A percentile compares a stretch with the other conserved stretches of the same genome.
Conservation (phyloP, 2,113 vertebrate species). For the Callipepla californica region DNA sequence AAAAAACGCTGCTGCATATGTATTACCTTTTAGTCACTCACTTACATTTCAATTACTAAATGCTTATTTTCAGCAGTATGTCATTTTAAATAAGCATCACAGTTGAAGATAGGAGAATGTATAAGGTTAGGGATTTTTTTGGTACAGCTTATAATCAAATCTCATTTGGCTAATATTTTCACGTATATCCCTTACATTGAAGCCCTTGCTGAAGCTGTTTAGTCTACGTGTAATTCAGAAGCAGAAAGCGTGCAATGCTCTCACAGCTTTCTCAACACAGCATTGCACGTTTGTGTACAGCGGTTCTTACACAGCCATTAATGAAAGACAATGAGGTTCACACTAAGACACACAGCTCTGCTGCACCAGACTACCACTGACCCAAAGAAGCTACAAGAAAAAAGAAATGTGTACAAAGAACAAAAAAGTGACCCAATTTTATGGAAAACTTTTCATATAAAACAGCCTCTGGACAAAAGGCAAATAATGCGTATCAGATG, state of each 20-base stretch:
- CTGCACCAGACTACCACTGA: neutral
- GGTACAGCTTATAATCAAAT: neutral
- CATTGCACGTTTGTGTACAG: neutral
- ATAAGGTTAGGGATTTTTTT: neutral
- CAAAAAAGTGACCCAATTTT: neutral
- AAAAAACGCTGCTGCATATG: neutral
- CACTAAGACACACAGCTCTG: neutral
- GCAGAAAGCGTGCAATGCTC: neutral
- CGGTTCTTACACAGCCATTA: neutral
- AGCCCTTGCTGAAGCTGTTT: neutral
- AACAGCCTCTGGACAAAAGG: neutral
- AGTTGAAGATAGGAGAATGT: neutral
- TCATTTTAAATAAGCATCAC: conserved; percentile 11
- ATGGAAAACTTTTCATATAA: neutral
- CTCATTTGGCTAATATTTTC: neutral
- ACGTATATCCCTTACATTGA: neutral
- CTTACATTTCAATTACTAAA: conserved; percentile 28
- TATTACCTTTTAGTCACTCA: conserved; percentile 17
- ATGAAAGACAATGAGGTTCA: neutral
- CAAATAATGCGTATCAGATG: neutral
- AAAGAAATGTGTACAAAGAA: neutral
- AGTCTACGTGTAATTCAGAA: neutral
- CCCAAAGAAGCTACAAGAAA: neutral
- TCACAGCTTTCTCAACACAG: neutral
- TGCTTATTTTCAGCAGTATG: neutral